Percentiles rank a stretch among this genome's conserved stretches.
Conservation (phyloP, 2,888 invertebrate species). For the Pharmacophagus antenor region DNA sequence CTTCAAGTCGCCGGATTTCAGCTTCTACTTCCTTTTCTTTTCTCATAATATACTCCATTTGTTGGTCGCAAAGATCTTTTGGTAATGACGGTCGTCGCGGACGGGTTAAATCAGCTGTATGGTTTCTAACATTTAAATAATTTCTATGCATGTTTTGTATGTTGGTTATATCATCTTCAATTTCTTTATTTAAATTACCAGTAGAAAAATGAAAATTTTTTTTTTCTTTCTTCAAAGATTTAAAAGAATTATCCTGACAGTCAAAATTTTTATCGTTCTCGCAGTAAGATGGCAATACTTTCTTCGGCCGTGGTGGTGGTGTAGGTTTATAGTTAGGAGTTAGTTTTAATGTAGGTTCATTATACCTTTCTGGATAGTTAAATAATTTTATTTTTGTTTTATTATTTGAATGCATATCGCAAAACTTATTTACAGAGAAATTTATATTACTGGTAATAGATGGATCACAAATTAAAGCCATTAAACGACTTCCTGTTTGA, state of each 20-base stretch:
- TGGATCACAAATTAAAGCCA: constrained; percentile 83
- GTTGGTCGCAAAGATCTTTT: constrained; percentile 82
- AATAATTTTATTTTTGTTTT: constrained; percentile 36
- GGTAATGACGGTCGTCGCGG: constrained; percentile 82
- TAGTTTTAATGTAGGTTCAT: constrained; percentile 15
- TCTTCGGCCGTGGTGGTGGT: constrained; percentile 66
- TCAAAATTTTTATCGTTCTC: constrained; percentile 73
- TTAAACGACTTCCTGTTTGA: constrained; percentile 80
- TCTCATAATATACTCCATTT: constrained; percentile 83
- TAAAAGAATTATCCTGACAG: constrained; percentile 61
- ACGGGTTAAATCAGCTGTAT: constrained; percentile 40
- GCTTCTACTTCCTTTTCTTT: constrained; percentile 85
- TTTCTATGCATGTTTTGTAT: constrained; percentile 74
- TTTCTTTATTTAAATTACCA: constrained; percentile 70
- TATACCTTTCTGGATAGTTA: constrained; percentile 38
- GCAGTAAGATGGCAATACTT: constrained; percentile 61
- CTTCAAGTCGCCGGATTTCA: constrained; percentile 83
- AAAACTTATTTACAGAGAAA: constrained; percentile 43
- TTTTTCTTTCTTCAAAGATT: constrained; percentile 61
- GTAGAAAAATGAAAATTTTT: constrained; percentile 73
- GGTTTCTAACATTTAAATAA: constrained; percentile 54
- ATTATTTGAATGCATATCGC: constrained; percentile 44
- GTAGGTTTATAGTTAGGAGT: constrained; percentile 54
- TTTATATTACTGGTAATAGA: constrained; percentile 57
- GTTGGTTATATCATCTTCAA: constrained; percentile 69